Percentiles rank a stretch among this genome's conserved stretches.
phyloP scores from a whole-genome alignment of 2,888 invertebrate genomes.

The Psylliodes chrysocephalus region DNA sequence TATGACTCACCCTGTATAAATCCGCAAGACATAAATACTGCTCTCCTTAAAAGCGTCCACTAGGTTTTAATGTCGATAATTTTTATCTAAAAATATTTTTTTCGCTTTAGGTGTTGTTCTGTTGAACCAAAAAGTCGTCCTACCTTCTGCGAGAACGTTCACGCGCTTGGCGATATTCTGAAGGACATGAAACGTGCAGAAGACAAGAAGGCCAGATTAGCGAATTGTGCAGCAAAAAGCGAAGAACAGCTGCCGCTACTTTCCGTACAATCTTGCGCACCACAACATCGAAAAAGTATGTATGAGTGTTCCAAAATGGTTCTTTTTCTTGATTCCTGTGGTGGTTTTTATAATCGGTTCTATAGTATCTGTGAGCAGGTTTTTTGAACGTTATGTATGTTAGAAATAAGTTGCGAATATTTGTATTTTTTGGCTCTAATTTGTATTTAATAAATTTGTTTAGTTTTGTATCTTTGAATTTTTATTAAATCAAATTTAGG shows the following conservation, averaged over 20 bases:
- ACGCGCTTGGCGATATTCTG: constrained; percentile 72
- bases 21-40: no score
- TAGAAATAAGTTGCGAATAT: constrained; percentile 5
- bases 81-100: no score
- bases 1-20: no score
- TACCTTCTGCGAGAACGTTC: constrained; percentile 84
- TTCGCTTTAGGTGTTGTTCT: constrained; percentile 56
- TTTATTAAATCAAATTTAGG: no score
- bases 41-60: no score
- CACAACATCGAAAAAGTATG: constrained; percentile 60
- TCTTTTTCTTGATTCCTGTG: constrained; percentile 3
- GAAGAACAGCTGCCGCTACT: constrained; percentile 64
- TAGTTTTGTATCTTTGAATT: not conserved
- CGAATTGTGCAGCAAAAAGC: constrained; percentile 63
- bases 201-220: constrained; percentile 52
- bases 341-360: not conserved
- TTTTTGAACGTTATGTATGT: not conserved
- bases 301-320: constrained; percentile 34
- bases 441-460: not conserved
- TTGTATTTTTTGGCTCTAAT: not conserved
- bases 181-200: constrained; percentile 58
- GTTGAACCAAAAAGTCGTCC: constrained; percentile 87
- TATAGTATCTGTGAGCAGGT: constrained; percentile 5
- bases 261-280: constrained; percentile 52
- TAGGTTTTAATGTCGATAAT: no score